Evolutionary conservation across 2,888 invertebrate species (phyloP), one percentile per base, ranked within the genome.

Genomic region (Cerceris rybyensis): DNA sequence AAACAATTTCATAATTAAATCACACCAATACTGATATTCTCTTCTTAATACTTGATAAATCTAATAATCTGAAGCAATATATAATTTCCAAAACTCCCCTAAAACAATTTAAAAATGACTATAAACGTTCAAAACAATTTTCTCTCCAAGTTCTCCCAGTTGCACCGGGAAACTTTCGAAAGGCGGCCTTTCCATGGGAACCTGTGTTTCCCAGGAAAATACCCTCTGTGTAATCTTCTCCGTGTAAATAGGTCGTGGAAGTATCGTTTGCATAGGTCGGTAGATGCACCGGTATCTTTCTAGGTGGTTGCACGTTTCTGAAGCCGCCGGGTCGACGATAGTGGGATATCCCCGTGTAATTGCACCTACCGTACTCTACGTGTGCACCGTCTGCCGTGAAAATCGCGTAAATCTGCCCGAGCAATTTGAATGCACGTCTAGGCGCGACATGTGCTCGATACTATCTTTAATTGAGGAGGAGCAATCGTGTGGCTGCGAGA

Each of bases 281-380:
- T 49, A 52, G 41, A 11, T 42, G 59, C 14, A 55, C 55, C 41
- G 60, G 77, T 72, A 78, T 75, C 78, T 76, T 76, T 67, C 78
- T 78, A 70, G 54, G 49, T 70, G 65, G 55, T 49, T 57, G 61
- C n/a, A 42, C 43, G 64, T 76, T 43, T 58, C 42, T 43, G 65
- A 49, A 67, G 43, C 16, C 42, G 68, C 39, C 64, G 80, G 42
- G 11, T 58, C 43, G 41, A 50, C 1, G 58, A 42, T 13, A 42
- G 58, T 55, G 70, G 82, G 68, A 82, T 80, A 82, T 82, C 80
- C 82, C 76, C 68, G 70, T 77, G 76, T 82, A 82, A 82, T 82
- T 82, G 82, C 80, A 71, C 69, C 82, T 80, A 80, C 80, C 73
- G 80, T 60, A 74, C 54, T 68, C 59, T 42, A 28, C 28, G 28